phyloP scores from a whole-genome alignment of 2,888 invertebrate species.

The Gastracanthus pulcherrimus region DNA sequence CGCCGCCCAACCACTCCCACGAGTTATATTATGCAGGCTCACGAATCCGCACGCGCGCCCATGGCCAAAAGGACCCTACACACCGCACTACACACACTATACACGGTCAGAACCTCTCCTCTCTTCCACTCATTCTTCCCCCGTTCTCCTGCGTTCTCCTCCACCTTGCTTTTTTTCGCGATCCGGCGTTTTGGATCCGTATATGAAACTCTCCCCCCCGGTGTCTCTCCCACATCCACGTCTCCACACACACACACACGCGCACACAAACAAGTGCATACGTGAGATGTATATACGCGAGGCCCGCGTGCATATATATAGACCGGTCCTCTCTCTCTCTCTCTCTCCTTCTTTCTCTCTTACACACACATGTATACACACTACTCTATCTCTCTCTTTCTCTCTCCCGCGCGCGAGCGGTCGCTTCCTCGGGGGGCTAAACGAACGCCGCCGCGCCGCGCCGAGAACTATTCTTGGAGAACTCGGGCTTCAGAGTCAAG shows the following conservation, averaged over 20 bases:
- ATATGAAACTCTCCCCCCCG: conserved; percentile 11
- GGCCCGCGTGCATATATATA: conserved; percentile 64
- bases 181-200: neutral
- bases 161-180: neutral
- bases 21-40: too few relatives aligned
- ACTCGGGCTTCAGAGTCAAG: conserved; percentile 72
- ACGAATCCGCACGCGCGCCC: too few relatives aligned
- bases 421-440: conserved; percentile 64
- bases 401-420: conserved; percentile 28
- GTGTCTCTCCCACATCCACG: neutral
- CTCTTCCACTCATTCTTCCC: too few relatives aligned
- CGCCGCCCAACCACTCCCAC: too few relatives aligned
- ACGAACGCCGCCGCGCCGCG: conserved; percentile 64
- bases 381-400: conserved; percentile 38
- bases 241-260: conserved; percentile 40
- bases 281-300: conserved; percentile 67
- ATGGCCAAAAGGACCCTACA: conserved; percentile 10
- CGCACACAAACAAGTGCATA: conserved; percentile 61
- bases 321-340: conserved; percentile 52
- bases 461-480: conserved; percentile 76
- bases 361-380: too few relatives aligned
- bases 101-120: neutral
- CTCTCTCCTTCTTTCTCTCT: conserved; percentile 16
- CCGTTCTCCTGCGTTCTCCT: too few relatives aligned
- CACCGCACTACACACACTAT: too few relatives aligned